A percentile compares a stretch with the other conserved stretches of the same genome.
Conservation (phyloP, 2,797 vertebrate genomes). For the Hirundo rustica region DNA sequence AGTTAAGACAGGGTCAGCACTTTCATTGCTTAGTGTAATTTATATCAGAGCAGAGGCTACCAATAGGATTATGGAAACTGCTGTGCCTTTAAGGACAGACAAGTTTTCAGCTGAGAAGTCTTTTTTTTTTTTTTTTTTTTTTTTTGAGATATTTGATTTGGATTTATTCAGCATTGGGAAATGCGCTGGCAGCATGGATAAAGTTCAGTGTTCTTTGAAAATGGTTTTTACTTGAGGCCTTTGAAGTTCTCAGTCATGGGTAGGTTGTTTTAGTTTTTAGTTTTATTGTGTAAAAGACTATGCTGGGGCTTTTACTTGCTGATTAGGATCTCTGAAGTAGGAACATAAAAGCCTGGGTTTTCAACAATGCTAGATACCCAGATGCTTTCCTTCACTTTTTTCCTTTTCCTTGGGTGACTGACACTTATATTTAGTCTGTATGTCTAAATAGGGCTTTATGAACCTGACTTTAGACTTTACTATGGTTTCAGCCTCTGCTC, state of each 20-base stretch:
- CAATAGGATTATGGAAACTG: not conserved
- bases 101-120: not conserved
- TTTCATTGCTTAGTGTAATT: constrained; percentile 23
- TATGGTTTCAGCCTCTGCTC: not conserved
- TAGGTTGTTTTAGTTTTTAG: constrained; percentile 35
- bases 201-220: constrained; percentile 28
- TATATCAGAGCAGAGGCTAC: not conserved
- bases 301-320: not conserved
- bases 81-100: not conserved
- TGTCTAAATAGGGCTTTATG: not conserved
- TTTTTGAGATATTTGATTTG: not conserved
- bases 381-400: not conserved
- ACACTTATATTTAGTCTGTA: not conserved
- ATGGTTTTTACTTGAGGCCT: constrained; percentile 9
- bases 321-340: not conserved
- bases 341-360: not conserved
- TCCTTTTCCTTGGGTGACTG: not conserved
- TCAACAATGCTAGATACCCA: not conserved
- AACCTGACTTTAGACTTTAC: not conserved
- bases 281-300: not conserved
- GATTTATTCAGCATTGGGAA: not conserved
- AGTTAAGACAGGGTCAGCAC: constrained; percentile 14
- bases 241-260: constrained; percentile 11
- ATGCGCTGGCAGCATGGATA: not conserved
- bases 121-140: not conserved